Evolutionary conservation across 1,140 invertebrate genomes (phyloP).

Genomic region (Radopholus similis): DNA sequence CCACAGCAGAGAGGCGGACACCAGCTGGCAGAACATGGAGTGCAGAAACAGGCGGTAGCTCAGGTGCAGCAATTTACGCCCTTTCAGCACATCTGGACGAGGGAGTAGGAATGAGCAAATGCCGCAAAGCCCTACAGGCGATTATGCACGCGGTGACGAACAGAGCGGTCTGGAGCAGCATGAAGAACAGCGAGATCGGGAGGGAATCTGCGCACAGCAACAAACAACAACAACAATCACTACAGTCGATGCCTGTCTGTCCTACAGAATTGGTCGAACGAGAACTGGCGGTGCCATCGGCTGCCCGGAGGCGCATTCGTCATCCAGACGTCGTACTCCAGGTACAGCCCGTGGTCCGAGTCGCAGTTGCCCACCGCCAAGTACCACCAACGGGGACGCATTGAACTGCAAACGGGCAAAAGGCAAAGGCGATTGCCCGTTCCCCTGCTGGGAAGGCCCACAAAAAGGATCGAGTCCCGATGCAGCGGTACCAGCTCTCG

Average conservation of each 20-base stretch:
- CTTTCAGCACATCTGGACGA: conserved; percentile 69
- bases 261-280: conserved; percentile 87
- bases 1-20: conserved; percentile 69
- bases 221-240: conserved; percentile 34
- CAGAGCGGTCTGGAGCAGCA: conserved; percentile 54
- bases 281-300: conserved; percentile 80
- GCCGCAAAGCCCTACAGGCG: conserved; percentile 9
- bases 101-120: neutral
- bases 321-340: conserved; percentile 72
- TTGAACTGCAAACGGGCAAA: conserved; percentile 42
- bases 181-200: conserved; percentile 69
- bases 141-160: conserved; percentile 28
- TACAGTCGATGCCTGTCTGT: neutral
- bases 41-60: conserved; percentile 80
- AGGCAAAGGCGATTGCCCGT: conserved; percentile 49
- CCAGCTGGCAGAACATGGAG: conserved; percentile 67
- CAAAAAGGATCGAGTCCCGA: conserved; percentile 40
- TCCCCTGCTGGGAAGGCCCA: conserved; percentile 22
- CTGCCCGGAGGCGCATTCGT: conserved; percentile 75
- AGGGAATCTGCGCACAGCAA: conserved; percentile 70
- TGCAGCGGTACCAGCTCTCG: conserved; percentile 57
- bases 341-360: conserved; percentile 60
- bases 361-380: conserved; percentile 58
- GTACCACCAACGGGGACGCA: conserved; percentile 61
- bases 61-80: conserved; percentile 75